Evolutionary conservation across 2,113 vertebrate species (phyloP).

Genomic region (Deroptyus accipitrinus): DNA sequence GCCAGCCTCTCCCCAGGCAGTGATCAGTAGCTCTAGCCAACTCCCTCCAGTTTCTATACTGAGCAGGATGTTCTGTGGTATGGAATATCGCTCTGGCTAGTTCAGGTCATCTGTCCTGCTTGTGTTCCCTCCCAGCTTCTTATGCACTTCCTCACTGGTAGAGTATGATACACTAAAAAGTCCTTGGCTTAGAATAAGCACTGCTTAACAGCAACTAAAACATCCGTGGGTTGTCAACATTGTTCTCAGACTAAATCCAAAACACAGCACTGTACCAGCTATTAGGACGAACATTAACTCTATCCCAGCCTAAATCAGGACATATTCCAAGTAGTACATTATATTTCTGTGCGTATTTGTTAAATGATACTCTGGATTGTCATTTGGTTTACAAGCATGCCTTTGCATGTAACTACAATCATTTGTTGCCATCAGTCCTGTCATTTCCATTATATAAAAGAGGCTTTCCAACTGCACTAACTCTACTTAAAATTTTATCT

Average conservation of each 20-base stretch:
- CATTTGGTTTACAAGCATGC: background rate
- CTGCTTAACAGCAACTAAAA: background rate
- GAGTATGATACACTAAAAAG: background rate
- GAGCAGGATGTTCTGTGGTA: background rate
- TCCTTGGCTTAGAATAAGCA: background rate
- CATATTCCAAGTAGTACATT: background rate
- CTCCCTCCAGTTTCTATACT: background rate
- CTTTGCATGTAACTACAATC: background rate
- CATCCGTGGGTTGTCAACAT: background rate
- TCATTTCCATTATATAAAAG: background rate
- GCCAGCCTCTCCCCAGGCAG: background rate
- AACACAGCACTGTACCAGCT: background rate
- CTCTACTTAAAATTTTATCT: conserved; percentile 2
- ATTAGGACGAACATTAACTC: background rate
- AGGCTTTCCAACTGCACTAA: background rate
- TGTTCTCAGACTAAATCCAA: background rate
- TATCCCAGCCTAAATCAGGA: background rate
- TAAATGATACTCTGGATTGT: background rate
- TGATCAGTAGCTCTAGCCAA: background rate
- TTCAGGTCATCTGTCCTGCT: background rate
- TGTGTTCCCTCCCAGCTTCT: background rate
- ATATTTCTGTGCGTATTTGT: background rate
- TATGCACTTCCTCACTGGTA: background rate
- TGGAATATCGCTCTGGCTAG: background rate
- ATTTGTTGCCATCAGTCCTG: background rate